Conservation (phyloP, 1,140 invertebrate species). For the Teleogryllus occipitalis region DNA sequence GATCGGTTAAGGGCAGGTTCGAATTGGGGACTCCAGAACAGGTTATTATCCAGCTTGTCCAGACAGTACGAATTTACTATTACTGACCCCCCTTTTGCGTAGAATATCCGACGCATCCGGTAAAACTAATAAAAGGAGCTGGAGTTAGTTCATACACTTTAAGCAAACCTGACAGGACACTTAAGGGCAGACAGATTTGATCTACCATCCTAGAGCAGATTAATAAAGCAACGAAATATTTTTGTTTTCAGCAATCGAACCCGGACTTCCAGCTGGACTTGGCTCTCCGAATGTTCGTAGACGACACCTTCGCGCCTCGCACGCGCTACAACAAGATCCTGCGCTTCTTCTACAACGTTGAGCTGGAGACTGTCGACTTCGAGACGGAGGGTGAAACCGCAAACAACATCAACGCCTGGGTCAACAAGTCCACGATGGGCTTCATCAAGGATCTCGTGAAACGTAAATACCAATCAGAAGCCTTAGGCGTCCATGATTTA, state of each 20-base stretch:
- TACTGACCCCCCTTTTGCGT: no score
- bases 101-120: no score
- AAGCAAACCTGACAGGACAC: no score
- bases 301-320: conserved; percentile 41
- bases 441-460: conserved; percentile 38
- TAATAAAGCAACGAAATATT: not conserved
- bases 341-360: conserved; percentile 38
- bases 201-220: no score
- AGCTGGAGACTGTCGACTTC: conserved; percentile 29
- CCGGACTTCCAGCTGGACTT: conserved; percentile 49
- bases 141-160: no score
- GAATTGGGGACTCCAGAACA: no score
- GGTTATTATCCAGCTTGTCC: no score
- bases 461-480: not conserved
- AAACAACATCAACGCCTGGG: conserved; percentile 37
- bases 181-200: no score
- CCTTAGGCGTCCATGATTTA: no score
- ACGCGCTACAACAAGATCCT: conserved; percentile 49
- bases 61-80: no score
- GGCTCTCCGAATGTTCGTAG: conserved; percentile 57
- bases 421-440: conserved; percentile 34
- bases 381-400: conserved; percentile 25
- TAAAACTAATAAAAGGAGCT: no score
- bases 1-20: no score
- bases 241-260: conserved; percentile 25